phyloP scores from a whole-genome alignment of 2,113 vertebrate species.

The Gallinago jamesoni region DNA sequence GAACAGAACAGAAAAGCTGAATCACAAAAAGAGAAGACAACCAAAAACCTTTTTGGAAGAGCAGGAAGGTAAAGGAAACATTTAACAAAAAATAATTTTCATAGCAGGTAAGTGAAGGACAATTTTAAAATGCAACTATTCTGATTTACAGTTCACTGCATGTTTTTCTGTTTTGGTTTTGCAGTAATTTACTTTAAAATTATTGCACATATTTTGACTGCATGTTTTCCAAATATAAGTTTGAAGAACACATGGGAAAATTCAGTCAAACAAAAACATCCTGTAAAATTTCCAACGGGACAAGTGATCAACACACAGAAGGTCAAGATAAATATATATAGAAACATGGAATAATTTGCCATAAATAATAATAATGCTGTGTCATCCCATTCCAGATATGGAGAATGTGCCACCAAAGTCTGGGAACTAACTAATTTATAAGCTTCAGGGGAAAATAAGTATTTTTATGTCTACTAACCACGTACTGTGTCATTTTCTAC shows the following conservation, averaged over 20 bases:
- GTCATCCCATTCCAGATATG: background rate
- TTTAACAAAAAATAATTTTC: background rate
- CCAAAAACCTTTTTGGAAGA: background rate
- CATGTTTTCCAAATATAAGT: background rate
- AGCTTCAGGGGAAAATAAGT: background rate
- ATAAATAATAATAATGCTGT: background rate
- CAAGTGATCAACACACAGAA: background rate
- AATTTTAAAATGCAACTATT: background rate
- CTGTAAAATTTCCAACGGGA: background rate
- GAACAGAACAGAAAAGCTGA: background rate
- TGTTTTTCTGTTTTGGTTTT: background rate
- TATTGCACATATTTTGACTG: background rate
- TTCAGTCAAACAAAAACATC: background rate
- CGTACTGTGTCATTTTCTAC: background rate
- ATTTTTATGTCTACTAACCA: background rate
- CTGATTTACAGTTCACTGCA: background rate
- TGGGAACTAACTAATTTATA: background rate
- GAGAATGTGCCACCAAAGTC: background rate
- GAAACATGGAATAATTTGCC: background rate
- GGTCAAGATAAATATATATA: background rate
- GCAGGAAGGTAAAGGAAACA: background rate
- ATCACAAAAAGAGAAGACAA: background rate
- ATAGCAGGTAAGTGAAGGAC: background rate
- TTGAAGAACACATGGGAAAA: background rate
- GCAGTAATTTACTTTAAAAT: background rate